Evolutionary conservation across 35 echinoderm and acorn worm genomes (phyloP).

Genomic region (Strongylocentrotus purpuratus): DNA sequence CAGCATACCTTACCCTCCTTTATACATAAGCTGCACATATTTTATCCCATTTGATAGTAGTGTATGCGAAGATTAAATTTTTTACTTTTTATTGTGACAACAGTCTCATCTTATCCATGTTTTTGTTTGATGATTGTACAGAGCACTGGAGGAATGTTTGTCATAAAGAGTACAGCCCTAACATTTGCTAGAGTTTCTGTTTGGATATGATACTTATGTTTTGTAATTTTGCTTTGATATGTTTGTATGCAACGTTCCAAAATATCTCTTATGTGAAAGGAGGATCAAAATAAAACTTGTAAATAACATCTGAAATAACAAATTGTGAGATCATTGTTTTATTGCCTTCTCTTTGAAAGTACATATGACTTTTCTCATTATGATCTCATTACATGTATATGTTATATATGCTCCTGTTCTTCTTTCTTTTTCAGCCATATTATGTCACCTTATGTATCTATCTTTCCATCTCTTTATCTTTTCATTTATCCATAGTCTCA

Average conservation of each 20-base stretch:
- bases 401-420: neutral
- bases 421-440: neutral
- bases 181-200: neutral
- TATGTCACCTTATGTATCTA: neutral
- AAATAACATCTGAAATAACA: neutral
- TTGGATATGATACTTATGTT: neutral
- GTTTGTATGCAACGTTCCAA: neutral
- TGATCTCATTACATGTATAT: neutral
- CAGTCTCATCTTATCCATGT: too few species aligned
- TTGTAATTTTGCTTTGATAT: neutral
- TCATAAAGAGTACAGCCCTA: neutral
- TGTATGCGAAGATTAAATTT: too few species aligned
- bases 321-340: neutral
- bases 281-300: neutral
- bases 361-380: too few species aligned
- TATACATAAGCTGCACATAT: too few species aligned
- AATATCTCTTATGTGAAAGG: too few species aligned
- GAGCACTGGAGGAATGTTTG: neutral
- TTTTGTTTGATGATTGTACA: too few species aligned
- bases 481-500: too few species aligned
- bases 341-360: neutral
- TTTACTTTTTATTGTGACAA: too few species aligned
- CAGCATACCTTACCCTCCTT: too few species aligned
- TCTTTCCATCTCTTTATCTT: neutral
- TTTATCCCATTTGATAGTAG: too few species aligned